Base-by-base conservation (phyloP, 2,113 vertebrate genomes). In the Colinus virginianus region DNA sequence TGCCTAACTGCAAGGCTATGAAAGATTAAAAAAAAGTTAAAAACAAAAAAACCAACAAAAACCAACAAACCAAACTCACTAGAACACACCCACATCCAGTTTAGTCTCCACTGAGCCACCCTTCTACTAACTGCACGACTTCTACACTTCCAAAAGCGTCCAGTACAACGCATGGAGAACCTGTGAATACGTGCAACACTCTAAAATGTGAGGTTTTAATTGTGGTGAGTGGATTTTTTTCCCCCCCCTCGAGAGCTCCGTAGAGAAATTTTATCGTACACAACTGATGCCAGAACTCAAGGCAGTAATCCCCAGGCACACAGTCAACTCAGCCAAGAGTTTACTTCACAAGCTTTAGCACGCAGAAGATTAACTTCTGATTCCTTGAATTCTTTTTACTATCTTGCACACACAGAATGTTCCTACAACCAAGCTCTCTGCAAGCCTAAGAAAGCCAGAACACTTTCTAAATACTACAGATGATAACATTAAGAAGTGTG, bases 301-400 rank as follows among this genome's bases (percentile, higher is more conserved):
- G 87, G 79, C 28, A 70, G 59, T 55, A 94, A 96, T 86, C 76
- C 64, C 64, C 42, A 78, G 85, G 17, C 68, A 88, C 5, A 49
- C 4, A 75, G 68, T 30, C 68, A 91, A 85, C 36, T 63, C 55
- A 46, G 76, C 61, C 88, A 85, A 82, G 38, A 90, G 88, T 77
- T 93, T 80, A 91, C 85, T 75, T 90, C 64, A 34, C 42, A 83
- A 53, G 63, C 81, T 87, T 76, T 42, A 90, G 40, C 61, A 88
- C 30, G 74, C 38, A 85, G 45, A 82, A 91, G 91, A 96, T 93
- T 80, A 91, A 86, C 72, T 93, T 91, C 32, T 83, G 88, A 96
- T 88, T 94, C 92, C 71, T 90, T 9, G 1, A 83, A 94, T 96
- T 91, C 92, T 68, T 96, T 83, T 86, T 51, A 17, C 68, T 90